These are phyloP conservation scores for Periophthalmus magnuspinnatus DNA, from an alignment of 2,797 vertebrate genomes.

Conservation along the genomic window DNA sequence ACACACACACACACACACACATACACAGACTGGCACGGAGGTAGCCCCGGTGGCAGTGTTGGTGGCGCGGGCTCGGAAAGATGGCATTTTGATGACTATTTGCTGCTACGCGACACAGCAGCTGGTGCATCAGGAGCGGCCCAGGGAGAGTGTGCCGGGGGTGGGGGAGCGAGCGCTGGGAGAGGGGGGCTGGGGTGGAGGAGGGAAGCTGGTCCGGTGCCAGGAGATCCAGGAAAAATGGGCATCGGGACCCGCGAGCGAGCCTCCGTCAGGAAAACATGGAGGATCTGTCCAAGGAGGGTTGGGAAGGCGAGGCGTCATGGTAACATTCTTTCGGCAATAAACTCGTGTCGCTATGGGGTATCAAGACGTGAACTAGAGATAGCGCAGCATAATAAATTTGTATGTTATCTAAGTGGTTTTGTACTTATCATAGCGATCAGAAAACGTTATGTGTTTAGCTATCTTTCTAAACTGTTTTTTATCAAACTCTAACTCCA, in stretches of 20 bases:
- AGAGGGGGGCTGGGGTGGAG: conserved; percentile 38
- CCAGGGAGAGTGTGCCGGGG: conserved; percentile 50
- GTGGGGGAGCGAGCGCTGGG: conserved; percentile 35
- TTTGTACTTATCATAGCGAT: background rate
- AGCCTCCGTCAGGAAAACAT: conserved; percentile 22
- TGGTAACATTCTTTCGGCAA: background rate
- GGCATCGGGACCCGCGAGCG: conserved; percentile 47
- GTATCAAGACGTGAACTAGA: background rate
- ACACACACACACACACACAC: conserved; percentile 16
- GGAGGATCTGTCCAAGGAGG: conserved; percentile 22
- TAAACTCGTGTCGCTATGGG: background rate
- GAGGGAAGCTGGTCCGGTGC: conserved; percentile 66
- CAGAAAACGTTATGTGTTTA: background rate
- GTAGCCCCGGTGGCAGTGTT: conserved; percentile 59
- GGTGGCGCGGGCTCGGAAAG: conserved; percentile 63
- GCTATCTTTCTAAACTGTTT: background rate
- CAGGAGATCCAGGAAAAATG: conserved; percentile 65
- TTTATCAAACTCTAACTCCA: too few species aligned
- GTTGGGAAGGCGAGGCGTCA: conserved; percentile 12
- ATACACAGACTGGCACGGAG: conserved; percentile 44
- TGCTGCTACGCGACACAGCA: conserved; percentile 77
- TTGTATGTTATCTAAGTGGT: background rate
- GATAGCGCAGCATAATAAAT: background rate
- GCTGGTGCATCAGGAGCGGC: conserved; percentile 74
- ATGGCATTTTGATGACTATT: conserved; percentile 78